phyloP scores from a whole-genome alignment of 2,797 vertebrate genomes.

The Emydoidea blandingii region DNA sequence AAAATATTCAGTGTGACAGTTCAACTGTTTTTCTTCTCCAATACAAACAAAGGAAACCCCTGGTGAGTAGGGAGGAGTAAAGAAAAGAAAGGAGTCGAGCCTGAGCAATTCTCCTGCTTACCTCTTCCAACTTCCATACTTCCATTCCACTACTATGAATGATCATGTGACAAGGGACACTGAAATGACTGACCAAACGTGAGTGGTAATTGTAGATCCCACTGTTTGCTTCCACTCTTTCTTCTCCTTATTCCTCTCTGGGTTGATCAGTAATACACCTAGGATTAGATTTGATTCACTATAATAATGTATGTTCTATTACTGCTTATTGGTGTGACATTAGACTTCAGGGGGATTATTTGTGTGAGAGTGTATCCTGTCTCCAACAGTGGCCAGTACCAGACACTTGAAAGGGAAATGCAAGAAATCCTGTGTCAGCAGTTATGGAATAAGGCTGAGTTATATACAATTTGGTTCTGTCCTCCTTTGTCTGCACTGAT shows the following conservation, averaged over 20 bases:
- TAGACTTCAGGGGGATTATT: fast-evolving
- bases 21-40: conserved; percentile 10
- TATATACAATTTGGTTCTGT: background rate
- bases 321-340: fast-evolving
- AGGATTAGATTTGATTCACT: background rate
- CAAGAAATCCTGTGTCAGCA: background rate
- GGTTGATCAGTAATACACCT: fast-evolving
- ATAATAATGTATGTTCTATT: background rate
- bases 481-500: background rate
- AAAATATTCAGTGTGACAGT: background rate
- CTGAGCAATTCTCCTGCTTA: background rate
- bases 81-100: fast-evolving
- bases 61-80: background rate
- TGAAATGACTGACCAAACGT: fast-evolving
- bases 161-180: background rate
- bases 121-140: background rate
- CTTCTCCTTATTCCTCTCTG: background rate
- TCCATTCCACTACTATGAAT: background rate
- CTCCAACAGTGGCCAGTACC: conserved; percentile 60
- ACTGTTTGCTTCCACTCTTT: fast-evolving
- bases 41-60: background rate
- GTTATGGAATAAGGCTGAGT: background rate
- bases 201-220: background rate
- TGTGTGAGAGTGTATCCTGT: background rate
- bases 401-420: background rate